Evolutionary conservation across 2,797 vertebrate genomes (phyloP).

Genomic region (Oryzias sinensis): DNA sequence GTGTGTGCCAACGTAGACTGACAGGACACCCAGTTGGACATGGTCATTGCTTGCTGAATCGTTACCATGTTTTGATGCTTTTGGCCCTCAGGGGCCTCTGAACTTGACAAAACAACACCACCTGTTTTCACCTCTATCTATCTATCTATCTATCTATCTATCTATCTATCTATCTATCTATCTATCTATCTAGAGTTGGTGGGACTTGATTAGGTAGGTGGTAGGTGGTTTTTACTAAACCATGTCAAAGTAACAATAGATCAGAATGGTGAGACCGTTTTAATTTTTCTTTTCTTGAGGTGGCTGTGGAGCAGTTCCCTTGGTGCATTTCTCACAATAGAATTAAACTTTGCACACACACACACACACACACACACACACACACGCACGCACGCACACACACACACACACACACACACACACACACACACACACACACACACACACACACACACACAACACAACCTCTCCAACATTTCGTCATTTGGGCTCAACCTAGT

Average conservation of each 20-base stretch:
- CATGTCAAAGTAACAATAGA: conserved; percentile 48
- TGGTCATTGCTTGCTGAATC: conserved; percentile 50
- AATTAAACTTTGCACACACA: too few relatives aligned
- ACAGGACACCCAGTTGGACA: conserved; percentile 65
- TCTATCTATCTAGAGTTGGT: conserved; percentile 47
- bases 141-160: conserved; percentile 30
- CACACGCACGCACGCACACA: too few relatives aligned
- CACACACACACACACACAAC: too few relatives aligned
- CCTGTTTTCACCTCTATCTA: conserved; percentile 24
- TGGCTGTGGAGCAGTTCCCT: too few relatives aligned
- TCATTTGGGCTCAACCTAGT: too few relatives aligned
- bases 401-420: too few relatives aligned
- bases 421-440: too few relatives aligned
- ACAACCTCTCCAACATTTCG: too few relatives aligned
- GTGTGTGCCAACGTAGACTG: conserved; percentile 66
- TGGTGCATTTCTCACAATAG: too few relatives aligned
- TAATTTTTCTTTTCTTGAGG: conserved; percentile 4
- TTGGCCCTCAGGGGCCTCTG: conserved; percentile 43
- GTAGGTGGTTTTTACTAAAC: conserved; percentile 58
- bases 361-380: too few relatives aligned
- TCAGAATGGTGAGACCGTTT: conserved; percentile 54
- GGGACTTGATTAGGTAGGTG: conserved; percentile 47
- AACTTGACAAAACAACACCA: conserved; percentile 40
- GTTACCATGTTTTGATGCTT: conserved; percentile 44
- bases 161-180: conserved; percentile 41